Evolutionary conservation across 1,140 invertebrate genomes (phyloP).

Genomic region (Philaenus spumarius): DNA sequence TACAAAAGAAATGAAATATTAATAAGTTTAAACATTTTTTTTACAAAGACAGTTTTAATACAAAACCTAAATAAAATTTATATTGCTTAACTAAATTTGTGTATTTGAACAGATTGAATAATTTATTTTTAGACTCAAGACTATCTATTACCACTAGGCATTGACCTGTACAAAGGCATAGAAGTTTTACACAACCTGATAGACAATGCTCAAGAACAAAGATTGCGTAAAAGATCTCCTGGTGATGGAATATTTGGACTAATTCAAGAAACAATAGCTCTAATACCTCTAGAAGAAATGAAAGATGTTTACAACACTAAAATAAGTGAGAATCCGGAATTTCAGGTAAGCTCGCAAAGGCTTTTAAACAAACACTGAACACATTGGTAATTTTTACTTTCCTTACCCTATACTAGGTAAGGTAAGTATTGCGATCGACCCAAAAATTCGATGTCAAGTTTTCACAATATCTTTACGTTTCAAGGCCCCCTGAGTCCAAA

Average conservation of each 20-base stretch:
- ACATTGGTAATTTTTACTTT: too few relatives aligned
- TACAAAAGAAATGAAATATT: too few relatives aligned
- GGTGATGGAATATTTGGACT: conserved; percentile 19
- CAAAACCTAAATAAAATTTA: not conserved
- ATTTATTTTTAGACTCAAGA: conserved; percentile 1
- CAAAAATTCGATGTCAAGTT: too few relatives aligned
- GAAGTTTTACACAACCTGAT: conserved; percentile 3
- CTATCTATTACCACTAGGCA: not conserved
- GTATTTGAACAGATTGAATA: not conserved
- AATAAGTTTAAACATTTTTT: not conserved
- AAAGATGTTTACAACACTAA: conserved; percentile 22
- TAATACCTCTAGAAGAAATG: conserved; percentile 20
- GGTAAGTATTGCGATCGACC: too few relatives aligned
- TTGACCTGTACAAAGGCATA: conserved; percentile 1
- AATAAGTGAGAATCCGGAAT: conserved; percentile 18
- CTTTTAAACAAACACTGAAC: too few relatives aligned
- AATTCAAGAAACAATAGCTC: conserved; percentile 14
- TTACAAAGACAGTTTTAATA: not conserved
- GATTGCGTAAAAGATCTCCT: conserved; percentile 8
- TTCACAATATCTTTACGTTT: too few relatives aligned
- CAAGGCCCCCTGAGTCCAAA: too few relatives aligned
- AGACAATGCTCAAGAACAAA: not conserved
- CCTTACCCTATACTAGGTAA: too few relatives aligned
- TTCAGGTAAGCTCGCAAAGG: conserved; percentile 9
- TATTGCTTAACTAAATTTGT: not conserved